Evolutionary conservation across 2,797 vertebrate genomes (phyloP), one percentile per base, ranked within the genome.

Genomic region (Crocodylus rhombifer): DNA sequence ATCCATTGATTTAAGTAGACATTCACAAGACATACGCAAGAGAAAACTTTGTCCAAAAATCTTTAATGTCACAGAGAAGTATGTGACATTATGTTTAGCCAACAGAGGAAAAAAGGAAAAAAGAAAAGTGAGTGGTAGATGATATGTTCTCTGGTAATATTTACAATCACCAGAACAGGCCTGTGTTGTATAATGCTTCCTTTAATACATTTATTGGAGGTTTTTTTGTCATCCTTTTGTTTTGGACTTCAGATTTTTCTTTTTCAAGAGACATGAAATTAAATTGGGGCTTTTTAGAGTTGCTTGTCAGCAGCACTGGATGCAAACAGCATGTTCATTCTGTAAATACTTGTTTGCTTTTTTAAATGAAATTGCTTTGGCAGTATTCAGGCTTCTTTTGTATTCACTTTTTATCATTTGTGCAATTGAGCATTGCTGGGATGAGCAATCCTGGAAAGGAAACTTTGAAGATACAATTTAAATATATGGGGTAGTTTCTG

Each of bases 341-440:
- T 92, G 85, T 23, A 88, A 87, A 94, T 60, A 6, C 71, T 28
- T 30, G 13, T 84, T 89, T 89, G 75, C 84, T 82, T 84, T 91
- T 88, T 60, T 77, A 82, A 82, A 77, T 7, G 55, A 77, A 91
- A 75, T 5, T 2, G 51, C 2, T 1, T 84, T 84, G 67, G 56
- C 30, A 18, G 28, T 5, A 25, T 51, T 92, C 88, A n/a, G 76
- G 77, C 80, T 33, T 36, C 87, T 23, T 77, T 80, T 33, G 51
- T 84, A 75, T 5, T 90, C 73, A 1, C 74, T 91, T 92, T 64
- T 64, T 73, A 9, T 67, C 73, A 23, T 63, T 94, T 87, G 74
- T 69, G 56, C 90, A 56, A 8, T 23, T 92, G 91, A 82, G 84
- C 88, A 88, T 94, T 93, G 13, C 77, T 42, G 33, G 33, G 15